Evolutionary conservation across 2,797 vertebrate genomes (phyloP), one percentile per base, ranked within the genome.

Genomic region (Clarias laeviceps): DNA sequence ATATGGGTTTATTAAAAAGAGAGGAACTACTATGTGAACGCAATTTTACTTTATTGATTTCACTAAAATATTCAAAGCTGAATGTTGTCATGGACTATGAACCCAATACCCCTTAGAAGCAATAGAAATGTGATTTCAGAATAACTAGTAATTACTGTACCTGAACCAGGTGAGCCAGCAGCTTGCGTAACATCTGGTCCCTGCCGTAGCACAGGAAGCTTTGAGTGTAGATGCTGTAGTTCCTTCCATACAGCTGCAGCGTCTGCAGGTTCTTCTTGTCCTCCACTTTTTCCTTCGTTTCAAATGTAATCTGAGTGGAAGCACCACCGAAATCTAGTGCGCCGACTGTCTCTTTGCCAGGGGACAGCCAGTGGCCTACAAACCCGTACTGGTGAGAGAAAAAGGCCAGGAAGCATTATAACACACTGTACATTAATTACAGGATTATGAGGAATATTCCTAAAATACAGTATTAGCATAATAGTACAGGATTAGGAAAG

Each of bases 201-300:
- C 91, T 90, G 57, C 96, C 95, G 0, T 94, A 96, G 89, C 96
- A 96, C 83, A 96, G 94, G 90, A 96, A 94, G 90, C 96, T 96
- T 80, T 95, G 94, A 0, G 95, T 94, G 88, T 96, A 96, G 59
- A 96, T 62, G 0, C 87, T 91, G 90, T 96, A 94, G 87, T 91
- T 89, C 64, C 82, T 85, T 9, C 96, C 95, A 0, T 96, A 96
- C 0, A 96, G 94, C 29, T 69, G 90, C 89, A 96, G 90, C 7
- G 85, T 65, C 85, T 88, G 87, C 4, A 88, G 87, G 0, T 89
- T 92, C 82, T 85, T 88, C 78, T 82, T 32, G 88, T 96, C 93
- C 81, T 90, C 88, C 27, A 92, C 82, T 11, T 83, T 45, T 14
- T 83, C 90, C 22, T 77, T 74, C 0, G 96, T 95, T 76, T 91